Evolutionary conservation across 1,140 invertebrate species (phyloP), one percentile per base, ranked within the genome.

Genomic region (Eriosoma lanigerum): DNA sequence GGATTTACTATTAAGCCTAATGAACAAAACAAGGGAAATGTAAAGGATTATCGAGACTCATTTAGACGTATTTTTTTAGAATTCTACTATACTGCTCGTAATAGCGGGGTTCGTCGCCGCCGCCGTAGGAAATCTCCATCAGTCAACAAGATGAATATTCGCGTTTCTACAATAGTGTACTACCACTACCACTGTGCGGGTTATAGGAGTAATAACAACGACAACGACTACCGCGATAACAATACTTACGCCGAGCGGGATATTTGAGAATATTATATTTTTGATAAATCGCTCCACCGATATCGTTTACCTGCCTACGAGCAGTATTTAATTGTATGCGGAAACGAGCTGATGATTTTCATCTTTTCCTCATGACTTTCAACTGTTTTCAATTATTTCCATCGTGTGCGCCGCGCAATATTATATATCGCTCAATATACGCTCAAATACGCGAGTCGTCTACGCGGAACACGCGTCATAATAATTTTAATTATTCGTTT

Each of bases 1-100:
- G 73, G 75, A 62, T 78, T 60, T 78, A 78, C 54, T 62, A 62
- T 78, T 78, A 60, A 62, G 75, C 75, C 54, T 78, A 78, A 78
- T 78, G 75, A 78, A 78, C 54, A 62, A 78, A 46, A 78, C 75
- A 62, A 62, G 54, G 56, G 54, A 75, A 75, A 56, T 38, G 52
- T 58, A 58, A 75, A 75, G 72, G 75, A 78, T 78, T 78, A 78
- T 78, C 54, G 75, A 78, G 56, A 78, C 75, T 58, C 54, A 62
- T 78, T 78, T 78, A 78, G 54, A 58, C 17, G 54, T 62, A 58
- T 78, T 76, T 76, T 38, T 76, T 58, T 58, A 44, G 75, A 60
- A 78, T 19, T 48, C 48, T 48, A 62, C 54, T 52, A 32, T 29
- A 32, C 13, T 21, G 19, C 29, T 29, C 19, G 10, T 58, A 24